Evolutionary conservation across 2,113 vertebrate genomes (phyloP), one percentile per base, ranked within the genome.

Genomic region (Tapirus terrestris): DNA sequence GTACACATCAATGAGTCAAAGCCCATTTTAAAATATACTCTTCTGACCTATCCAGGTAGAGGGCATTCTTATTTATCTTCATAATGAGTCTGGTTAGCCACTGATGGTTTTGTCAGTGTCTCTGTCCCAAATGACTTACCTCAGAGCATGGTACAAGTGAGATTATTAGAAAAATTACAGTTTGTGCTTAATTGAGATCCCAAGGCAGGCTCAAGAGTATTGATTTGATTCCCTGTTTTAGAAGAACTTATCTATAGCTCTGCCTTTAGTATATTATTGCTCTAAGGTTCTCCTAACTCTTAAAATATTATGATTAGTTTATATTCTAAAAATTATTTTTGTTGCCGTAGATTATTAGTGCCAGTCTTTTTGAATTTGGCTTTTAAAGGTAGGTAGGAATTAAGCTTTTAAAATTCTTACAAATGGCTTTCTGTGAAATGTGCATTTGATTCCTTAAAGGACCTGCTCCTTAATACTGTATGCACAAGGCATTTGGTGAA

Each of bases 81-180:
- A n/a, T 63, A 58, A 7, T 36, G 18, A 5, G 2, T 60, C 0
- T 39, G 31, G 4, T 27, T 9, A 53, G 12, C 8, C 73, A 5
- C 13, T 17, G 6, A 70, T 1, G 45, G 21, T 76, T 92, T 94
- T 98, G 53, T 92, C 63, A 68, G 18, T 60, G 4, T 39, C 39
- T 86, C 4, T 88, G 6, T 95, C 93, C 94, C 88, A 76, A 21
- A 87, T n/a, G 96, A 58, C 83, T 82, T 79, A 56, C 17, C 29
- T 56, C 48, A 45, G 18, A 70, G 20, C 2, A 61, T 63, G 20
- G 90, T 58, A 39, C 25, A 94, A 82, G 43, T 11, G 18, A 31
- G 23, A 21, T 77, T 53, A 43, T 29, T 2, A 56, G 6, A 81
- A 82, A 70, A 75, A 77, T 68, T 68, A 79, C 2, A 53, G 0